Conservation (phyloP, 2,888 invertebrate genomes). For the Diarsia dahlii region DNA sequence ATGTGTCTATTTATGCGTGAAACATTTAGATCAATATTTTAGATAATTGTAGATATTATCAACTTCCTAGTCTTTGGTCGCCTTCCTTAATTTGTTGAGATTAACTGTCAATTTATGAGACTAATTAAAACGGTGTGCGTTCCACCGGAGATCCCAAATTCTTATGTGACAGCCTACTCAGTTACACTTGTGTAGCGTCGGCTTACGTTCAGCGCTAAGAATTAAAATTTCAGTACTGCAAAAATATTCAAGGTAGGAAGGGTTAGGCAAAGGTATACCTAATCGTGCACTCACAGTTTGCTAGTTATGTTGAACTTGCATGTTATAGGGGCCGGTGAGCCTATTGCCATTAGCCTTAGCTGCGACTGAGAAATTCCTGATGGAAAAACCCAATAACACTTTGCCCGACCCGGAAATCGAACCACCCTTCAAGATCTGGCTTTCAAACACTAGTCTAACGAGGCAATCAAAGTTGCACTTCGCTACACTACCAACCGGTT, state of each 20-base stretch:
- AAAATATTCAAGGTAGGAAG: neutral
- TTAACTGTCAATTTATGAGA: conserved; percentile 12
- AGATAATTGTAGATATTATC: conserved; percentile 39
- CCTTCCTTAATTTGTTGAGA: conserved; percentile 34
- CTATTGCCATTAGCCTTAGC: neutral
- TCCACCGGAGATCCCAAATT: neutral
- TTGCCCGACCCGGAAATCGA: neutral
- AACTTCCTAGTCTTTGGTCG: conserved; percentile 25
- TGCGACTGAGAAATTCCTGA: neutral
- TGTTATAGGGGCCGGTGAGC: too few relatives aligned
- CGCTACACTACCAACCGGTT: neutral
- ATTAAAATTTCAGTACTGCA: neutral
- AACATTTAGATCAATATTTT: conserved; percentile 49
- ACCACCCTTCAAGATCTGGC: too few relatives aligned
- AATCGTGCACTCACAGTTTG: too few relatives aligned
- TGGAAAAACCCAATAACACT: neutral
- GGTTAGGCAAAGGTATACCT: too few relatives aligned
- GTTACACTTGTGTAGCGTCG: neutral
- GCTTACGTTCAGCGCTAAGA: neutral
- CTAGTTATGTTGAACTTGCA: too few relatives aligned
- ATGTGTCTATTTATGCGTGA: conserved; percentile 57
- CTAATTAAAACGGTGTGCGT: conserved; percentile 14
- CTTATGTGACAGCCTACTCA: neutral
- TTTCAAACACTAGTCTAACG: neutral
- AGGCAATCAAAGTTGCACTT: neutral